Evolutionary conservation across 2,113 vertebrate species (phyloP), one percentile per base, ranked within the genome.

Genomic region (Enhydra lutris): DNA sequence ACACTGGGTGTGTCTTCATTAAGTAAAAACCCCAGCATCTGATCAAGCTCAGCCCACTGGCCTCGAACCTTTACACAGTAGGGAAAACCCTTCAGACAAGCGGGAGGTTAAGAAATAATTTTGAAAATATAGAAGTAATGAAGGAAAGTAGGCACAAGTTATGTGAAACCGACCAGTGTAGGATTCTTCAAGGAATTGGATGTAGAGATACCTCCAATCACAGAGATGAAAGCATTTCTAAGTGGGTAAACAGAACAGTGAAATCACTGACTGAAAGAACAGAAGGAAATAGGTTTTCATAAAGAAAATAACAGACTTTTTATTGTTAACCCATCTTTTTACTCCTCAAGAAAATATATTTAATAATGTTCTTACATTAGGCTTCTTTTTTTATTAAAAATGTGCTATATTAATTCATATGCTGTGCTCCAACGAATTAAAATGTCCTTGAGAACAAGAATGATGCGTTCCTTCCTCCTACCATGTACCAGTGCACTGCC

Each of bases 1-100:
- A 8, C n/a, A 1, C 4, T 1, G 63, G 29, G 34, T 9, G 0
- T 0, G 2, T 12, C 1, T 6, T 14, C 52, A 34, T 63, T 24
- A 5, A n/a, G 50, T 17, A 63, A 34, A 88, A 76, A 47, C 15
- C n/a, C 36, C 42, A 81, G 2, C 45, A 12, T 50, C 65, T 89
- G 61, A 47, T 74, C 50, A 86, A 26, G 52, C 36, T 23, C 80
- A 69, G 18, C 61, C 91, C 55, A 39, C 52, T 76, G 55, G 50
- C 80, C 50, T 83, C 47, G 83, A 87, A 86, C 59, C 42, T 74
- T 78, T 23, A 50, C 24, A 36, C n/a, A 14, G 34, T 3, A 76
- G 13, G 7, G 23, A 45, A 81, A 36, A 23, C 4, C 89, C 93
- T 71, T 69, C 55, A 52, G 65, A 85, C 29, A 67, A 97, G 55